phyloP scores from a whole-genome alignment of 2,797 vertebrate genomes.

The Microhierax caerulescens region DNA sequence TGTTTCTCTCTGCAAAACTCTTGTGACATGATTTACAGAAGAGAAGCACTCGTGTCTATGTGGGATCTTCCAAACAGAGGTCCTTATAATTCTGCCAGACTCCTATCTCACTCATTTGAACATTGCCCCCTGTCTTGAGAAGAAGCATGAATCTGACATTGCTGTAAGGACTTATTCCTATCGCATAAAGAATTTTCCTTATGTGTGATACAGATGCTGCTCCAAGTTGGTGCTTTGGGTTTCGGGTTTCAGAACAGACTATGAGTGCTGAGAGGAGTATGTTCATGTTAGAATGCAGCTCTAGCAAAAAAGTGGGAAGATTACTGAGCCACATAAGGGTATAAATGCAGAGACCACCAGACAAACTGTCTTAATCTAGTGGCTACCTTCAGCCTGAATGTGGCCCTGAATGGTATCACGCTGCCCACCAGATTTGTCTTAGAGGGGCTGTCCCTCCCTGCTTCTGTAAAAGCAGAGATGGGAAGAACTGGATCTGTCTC shows the following conservation, averaged over 20 bases:
- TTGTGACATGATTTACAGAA: neutral
- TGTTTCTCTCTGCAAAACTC: neutral
- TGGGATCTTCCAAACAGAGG: neutral
- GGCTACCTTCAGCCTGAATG: neutral
- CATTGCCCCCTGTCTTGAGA: neutral
- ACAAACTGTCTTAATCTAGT: neutral
- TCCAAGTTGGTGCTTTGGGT: neutral
- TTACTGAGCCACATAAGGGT: neutral
- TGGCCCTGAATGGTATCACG: neutral
- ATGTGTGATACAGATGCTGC: neutral
- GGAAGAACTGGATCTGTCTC: neutral
- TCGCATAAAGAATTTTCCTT: neutral
- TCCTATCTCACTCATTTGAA: neutral
- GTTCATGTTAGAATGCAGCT: neutral
- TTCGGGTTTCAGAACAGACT: neutral
- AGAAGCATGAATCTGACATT: neutral
- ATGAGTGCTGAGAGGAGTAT: neutral
- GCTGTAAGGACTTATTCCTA: neutral
- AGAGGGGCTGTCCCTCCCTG: neutral
- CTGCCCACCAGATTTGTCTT: fast-evolving
- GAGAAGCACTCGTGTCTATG: neutral
- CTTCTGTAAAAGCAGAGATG: neutral
- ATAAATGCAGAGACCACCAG: neutral
- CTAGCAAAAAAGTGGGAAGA: neutral
- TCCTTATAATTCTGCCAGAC: neutral